A percentile compares a stretch with the other conserved stretches of the same genome.
phyloP scores from a whole-genome alignment of 2,113 vertebrate genomes.

The Puffinus mauretanicus region DNA sequence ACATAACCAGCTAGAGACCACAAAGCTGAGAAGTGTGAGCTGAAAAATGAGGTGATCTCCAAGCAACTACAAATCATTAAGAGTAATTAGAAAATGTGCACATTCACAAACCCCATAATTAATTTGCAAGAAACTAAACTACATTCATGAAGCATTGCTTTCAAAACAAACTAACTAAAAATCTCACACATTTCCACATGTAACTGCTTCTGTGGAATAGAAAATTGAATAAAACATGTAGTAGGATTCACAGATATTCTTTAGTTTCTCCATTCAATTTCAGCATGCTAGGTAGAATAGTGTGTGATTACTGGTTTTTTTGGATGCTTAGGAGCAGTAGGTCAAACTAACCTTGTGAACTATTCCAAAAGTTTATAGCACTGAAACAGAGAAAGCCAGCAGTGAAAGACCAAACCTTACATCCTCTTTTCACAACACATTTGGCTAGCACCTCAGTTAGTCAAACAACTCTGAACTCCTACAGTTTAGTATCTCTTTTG shows the following conservation, averaged over 20 bases:
- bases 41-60: not conserved
- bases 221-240: not conserved
- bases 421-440: not conserved
- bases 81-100: not conserved
- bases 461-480: not conserved
- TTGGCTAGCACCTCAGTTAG: slow-evolving; percentile 15
- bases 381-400: not conserved
- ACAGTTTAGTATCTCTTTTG: not conserved
- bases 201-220: not conserved
- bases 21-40: not conserved
- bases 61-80: not conserved
- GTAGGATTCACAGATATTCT: not conserved
- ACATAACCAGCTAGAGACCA: not conserved
- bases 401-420: not conserved
- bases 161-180: not conserved
- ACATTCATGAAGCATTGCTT: not conserved
- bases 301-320: not conserved
- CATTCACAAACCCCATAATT: not conserved
- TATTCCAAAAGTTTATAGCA: slow-evolving; percentile 31
- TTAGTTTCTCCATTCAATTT: not conserved
- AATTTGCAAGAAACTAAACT: not conserved
- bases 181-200: not conserved
- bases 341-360: not conserved
- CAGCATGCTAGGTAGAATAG: not conserved
- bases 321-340: not conserved